Conservation (phyloP, 2,797 vertebrate genomes). For the Eidolon dupreanum region DNA sequence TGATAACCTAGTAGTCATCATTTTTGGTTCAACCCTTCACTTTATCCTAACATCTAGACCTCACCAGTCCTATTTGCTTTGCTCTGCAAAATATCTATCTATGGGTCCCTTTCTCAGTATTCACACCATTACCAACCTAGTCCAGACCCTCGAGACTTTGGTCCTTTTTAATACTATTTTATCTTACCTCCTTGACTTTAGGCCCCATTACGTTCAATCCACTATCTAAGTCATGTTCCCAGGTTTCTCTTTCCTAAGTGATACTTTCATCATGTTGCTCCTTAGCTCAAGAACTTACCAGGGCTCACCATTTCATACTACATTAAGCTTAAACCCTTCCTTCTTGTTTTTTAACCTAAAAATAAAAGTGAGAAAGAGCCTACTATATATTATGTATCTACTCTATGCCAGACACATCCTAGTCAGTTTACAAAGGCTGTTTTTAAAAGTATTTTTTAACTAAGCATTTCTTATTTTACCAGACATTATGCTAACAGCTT, state of each 20-base stretch:
- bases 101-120: background rate
- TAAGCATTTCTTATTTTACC: background rate
- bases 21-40: background rate
- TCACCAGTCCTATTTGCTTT: background rate
- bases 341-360: slow-evolving; percentile 22
- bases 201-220: background rate
- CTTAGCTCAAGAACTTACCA: background rate
- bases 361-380: background rate
- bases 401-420: background rate
- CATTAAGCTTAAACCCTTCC: background rate
- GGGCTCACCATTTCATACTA: background rate
- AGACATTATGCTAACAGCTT: background rate
- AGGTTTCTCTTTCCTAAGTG: slow-evolving; percentile 10
- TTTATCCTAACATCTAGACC: background rate
- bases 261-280: background rate
- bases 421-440: background rate
- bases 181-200: background rate
- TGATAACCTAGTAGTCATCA: background rate
- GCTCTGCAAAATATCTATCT: background rate
- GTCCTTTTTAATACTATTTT: background rate
- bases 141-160: background rate
- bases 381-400: background rate
- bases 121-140: background rate
- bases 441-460: background rate
- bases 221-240: background rate